A percentile compares a stretch with the other conserved stretches of the same genome.
These are phyloP conservation scores for Corapipo altera DNA, from an alignment of 2,113 vertebrate genomes.

Conservation along the genomic window DNA sequence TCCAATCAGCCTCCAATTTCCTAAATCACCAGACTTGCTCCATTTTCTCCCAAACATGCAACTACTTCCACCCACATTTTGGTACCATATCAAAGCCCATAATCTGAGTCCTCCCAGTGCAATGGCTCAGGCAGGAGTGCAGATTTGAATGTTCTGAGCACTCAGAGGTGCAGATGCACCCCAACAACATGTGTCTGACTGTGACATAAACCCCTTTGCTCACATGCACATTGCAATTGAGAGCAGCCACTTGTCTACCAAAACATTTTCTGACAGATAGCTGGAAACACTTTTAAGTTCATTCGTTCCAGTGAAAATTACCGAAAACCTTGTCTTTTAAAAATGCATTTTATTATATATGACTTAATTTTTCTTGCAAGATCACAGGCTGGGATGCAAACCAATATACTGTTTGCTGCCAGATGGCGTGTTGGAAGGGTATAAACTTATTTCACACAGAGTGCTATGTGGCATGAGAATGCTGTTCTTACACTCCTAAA, in stretches of 20 bases:
- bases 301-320: background rate
- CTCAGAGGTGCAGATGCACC: background rate
- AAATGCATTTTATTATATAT: background rate
- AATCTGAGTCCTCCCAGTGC: slow-evolving; percentile 30
- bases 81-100: background rate
- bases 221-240: background rate
- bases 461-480: slow-evolving; percentile 43
- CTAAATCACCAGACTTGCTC: background rate
- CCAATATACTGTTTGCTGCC: slow-evolving; percentile 35
- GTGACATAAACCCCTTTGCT: slow-evolving; percentile 12
- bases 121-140: background rate
- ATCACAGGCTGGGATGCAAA: slow-evolving; percentile 47
- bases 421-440: slow-evolving; percentile 55
- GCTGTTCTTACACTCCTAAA: slow-evolving; percentile 48
- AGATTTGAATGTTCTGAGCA: slow-evolving; percentile 16
- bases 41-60: background rate
- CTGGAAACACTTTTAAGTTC: background rate
- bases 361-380: slow-evolving; percentile 34
- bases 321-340: background rate
- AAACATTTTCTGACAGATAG: background rate
- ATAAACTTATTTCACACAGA: slow-evolving; percentile 55
- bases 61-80: background rate
- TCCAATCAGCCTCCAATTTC: background rate
- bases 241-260: background rate
- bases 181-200: background rate